phyloP scores from a whole-genome alignment of 1,140 invertebrate genomes.

The Zaprionus inermis region DNA sequence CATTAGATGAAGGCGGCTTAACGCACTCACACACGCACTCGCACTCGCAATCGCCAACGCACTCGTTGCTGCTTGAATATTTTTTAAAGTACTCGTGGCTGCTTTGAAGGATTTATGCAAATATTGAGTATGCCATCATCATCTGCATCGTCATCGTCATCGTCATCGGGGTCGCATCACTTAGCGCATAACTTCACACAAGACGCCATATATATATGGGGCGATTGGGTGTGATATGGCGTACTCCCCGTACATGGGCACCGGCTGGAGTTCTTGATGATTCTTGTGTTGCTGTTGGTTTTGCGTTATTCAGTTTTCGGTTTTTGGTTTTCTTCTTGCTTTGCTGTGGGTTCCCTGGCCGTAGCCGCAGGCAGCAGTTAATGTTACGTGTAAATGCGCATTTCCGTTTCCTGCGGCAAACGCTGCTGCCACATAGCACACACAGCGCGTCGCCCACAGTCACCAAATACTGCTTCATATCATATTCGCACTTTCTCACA shows the following conservation, averaged over 20 bases:
- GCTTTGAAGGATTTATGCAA: constrained; percentile 77
- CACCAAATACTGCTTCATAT: background rate
- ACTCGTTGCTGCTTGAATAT: constrained; percentile 55
- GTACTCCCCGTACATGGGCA: background rate
- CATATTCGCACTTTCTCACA: background rate
- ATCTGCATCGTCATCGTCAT: constrained; percentile 50
- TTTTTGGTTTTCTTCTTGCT: constrained; percentile 70
- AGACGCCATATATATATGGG: background rate
- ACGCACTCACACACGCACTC: constrained; percentile 19
- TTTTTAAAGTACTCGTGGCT: constrained; percentile 55
- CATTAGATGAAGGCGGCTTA: constrained; percentile 40
- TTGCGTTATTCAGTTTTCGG: constrained; percentile 72
- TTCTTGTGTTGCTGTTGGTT: constrained; percentile 67
- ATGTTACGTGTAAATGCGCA: constrained; percentile 82
- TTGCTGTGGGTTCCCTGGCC: constrained; percentile 44
- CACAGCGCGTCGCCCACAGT: background rate
- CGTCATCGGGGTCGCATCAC: constrained; percentile 59
- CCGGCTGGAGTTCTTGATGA: constrained; percentile 32
- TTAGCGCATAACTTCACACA: constrained; percentile 67
- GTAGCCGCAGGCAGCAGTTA: constrained; percentile 66
- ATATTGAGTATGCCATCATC: constrained; percentile 68
- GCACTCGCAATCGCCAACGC: constrained; percentile 2
- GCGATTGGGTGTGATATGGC: constrained; percentile 13
- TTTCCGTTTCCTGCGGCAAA: constrained; percentile 69
- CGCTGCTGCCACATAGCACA: constrained; percentile 34